Conservation (phyloP, 2,797 vertebrate species). For the Salarias fasciatus region DNA sequence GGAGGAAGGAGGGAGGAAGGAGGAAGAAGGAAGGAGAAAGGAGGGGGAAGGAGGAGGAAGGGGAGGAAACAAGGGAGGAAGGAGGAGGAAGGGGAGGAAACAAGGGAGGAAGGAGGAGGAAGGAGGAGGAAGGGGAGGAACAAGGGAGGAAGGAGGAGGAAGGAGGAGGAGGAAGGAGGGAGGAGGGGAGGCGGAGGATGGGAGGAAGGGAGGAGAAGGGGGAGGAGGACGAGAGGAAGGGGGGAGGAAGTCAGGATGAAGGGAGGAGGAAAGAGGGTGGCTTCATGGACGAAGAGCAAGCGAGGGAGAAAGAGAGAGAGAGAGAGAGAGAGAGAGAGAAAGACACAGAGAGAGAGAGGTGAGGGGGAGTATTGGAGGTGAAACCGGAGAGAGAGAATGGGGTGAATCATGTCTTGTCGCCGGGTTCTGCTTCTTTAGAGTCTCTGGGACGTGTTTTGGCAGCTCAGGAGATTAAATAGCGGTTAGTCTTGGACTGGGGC, state of each 20-base stretch:
- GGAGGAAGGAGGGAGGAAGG: no score
- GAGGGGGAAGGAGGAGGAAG: neutral
- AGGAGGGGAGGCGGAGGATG: slow-evolving; percentile 61
- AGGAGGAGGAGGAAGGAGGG: no score
- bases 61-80: no score
- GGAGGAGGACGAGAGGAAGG: slow-evolving; percentile 46
- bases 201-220: slow-evolving; percentile 34
- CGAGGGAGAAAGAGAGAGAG: slow-evolving; percentile 1
- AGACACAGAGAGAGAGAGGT: neutral
- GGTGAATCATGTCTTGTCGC: slow-evolving; percentile 46
- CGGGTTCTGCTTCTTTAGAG: slow-evolving; percentile 68
- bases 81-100: no score
- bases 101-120: no score
- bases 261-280: no score
- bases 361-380: neutral
- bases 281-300: slow-evolving; percentile 38
- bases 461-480: slow-evolving; percentile 65
- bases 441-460: slow-evolving; percentile 78
- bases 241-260: no score
- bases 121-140: no score
- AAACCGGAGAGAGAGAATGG: neutral
- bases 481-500: slow-evolving; percentile 61
- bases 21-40: slow-evolving; percentile 9
- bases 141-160: no score
- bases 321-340: no score